phyloP scores from a whole-genome alignment of 1,140 invertebrate genomes.

The Diploscapter pachys region DNA sequence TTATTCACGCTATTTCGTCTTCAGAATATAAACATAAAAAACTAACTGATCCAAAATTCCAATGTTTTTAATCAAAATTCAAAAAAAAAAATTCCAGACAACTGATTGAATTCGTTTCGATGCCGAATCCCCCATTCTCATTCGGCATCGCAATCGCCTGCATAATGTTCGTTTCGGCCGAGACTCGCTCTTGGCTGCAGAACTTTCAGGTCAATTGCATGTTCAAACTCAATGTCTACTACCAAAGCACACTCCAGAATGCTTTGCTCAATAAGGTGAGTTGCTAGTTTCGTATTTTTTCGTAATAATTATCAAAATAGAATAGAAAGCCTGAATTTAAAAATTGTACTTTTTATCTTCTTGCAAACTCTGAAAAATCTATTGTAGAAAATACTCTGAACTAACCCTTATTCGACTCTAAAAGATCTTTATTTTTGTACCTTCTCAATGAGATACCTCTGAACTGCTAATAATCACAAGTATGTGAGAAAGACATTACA shows the following conservation, averaged over 20 bases:
- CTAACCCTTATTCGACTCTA: no score
- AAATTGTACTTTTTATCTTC: neutral
- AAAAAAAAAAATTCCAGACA: neutral
- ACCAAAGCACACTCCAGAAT: neutral
- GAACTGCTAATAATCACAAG: no score
- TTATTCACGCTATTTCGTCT: no score
- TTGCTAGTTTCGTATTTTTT: neutral
- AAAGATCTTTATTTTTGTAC: slow-evolving; percentile 8
- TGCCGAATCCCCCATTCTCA: slow-evolving; percentile 11
- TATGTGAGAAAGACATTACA: no score
- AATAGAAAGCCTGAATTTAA: no score
- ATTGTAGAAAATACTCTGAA: no score
- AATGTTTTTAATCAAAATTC: no score
- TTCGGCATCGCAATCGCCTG: slow-evolving; percentile 16
- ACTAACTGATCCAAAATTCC: no score
- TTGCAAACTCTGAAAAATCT: neutral
- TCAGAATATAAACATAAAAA: no score
- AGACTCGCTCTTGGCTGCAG: slow-evolving; percentile 8
- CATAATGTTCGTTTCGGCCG: slow-evolving; percentile 14
- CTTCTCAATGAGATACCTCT: neutral
- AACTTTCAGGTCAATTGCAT: slow-evolving; percentile 6
- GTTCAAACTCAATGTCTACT: neutral
- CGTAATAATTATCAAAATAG: neutral
- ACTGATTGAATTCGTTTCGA: slow-evolving; percentile 14
- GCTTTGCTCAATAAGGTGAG: neutral